Base-by-base conservation (phyloP, 1,140 invertebrate species). In the Mactra quadrangularis region DNA sequence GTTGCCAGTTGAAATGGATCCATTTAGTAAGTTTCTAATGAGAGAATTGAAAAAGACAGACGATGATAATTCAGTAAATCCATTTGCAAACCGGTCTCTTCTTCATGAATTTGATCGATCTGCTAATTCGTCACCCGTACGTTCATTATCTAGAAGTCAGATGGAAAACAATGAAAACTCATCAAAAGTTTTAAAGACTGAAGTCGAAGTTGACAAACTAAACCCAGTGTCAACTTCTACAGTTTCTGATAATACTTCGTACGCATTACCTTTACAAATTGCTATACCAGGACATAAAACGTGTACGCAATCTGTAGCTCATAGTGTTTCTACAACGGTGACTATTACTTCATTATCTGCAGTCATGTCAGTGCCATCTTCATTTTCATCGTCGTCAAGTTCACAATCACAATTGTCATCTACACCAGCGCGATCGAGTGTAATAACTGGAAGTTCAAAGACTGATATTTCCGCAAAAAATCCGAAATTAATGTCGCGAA, bases 221-320 rank as follows among this genome's bases (percentile, higher is more conserved):
- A 55, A 29, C 0, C 0, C 35, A 31, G 64, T 17, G n/a, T 31
- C 25, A 19, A 68, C 19, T 45, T 17, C 29, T 27, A 27, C 11
- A 45, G 17, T 35, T 6, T 47, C 11, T 9, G 64, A 68, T 2
- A 52, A 81, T 50, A 29, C 64, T 22, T 68, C 60, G 3, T 81
- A 71, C 17, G 60, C 77, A 4, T n/a, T 81, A 19, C 77, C 77
- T 22, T 81, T 81, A 38, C 77, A 81, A 81, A 81, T 81, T 15
- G 77, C 77, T n/a, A 81, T 81, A 52, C 77, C 77, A 0, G 77
- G 77, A 68, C 77, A 81, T 33, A 81, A 81, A 81, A 25, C 25
- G 29, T n/a, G n/a, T 15, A 41, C 38, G 38, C 38, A 41, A 15
- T 7, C 38, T 41, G 38, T 41, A 41, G 27, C 57, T 27, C 6